Conservation (phyloP, 1,140 invertebrate genomes). For the Oscheius sp. region DNA sequence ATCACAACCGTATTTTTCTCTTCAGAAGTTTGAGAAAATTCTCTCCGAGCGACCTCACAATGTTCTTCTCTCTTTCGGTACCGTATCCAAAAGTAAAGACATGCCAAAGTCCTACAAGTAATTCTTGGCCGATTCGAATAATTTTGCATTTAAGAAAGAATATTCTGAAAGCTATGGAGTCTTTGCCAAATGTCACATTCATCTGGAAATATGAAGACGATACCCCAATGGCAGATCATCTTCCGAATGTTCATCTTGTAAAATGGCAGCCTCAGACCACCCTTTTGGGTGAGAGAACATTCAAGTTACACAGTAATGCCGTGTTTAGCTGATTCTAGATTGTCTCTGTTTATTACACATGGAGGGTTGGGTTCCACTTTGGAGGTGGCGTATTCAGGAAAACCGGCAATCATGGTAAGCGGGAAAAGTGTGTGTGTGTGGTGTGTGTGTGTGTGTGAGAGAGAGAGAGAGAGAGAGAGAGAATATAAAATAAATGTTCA, state of each 20-base stretch:
- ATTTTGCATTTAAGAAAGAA: too few species aligned
- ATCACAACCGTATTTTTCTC: too few species aligned
- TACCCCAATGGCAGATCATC: neutral
- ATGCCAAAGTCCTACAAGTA: slow-evolving; percentile 24
- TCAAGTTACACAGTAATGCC: neutral
- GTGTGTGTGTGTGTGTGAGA: neutral
- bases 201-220: slow-evolving; percentile 10
- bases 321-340: neutral
- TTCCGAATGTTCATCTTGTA: neutral
- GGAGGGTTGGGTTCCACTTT: slow-evolving; percentile 7
- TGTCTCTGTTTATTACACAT: slow-evolving; percentile 9
- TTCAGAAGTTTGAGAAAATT: slow-evolving; percentile 22
- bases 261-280: slow-evolving; percentile 10
- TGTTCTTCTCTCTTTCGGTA: slow-evolving; percentile 15
- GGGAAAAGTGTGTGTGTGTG: neutral
- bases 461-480: too few species aligned
- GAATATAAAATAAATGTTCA: neutral
- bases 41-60: slow-evolving; percentile 8
- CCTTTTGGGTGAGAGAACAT: neutral
- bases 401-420: slow-evolving; percentile 13
- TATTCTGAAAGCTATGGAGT: neutral
- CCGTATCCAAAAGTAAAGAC: neutral
- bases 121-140: too few species aligned
- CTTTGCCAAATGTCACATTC: neutral
- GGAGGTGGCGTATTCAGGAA: slow-evolving; percentile 13